Evolutionary conservation across 1,140 invertebrate species (phyloP).

Genomic region (Amyelois transitella): DNA sequence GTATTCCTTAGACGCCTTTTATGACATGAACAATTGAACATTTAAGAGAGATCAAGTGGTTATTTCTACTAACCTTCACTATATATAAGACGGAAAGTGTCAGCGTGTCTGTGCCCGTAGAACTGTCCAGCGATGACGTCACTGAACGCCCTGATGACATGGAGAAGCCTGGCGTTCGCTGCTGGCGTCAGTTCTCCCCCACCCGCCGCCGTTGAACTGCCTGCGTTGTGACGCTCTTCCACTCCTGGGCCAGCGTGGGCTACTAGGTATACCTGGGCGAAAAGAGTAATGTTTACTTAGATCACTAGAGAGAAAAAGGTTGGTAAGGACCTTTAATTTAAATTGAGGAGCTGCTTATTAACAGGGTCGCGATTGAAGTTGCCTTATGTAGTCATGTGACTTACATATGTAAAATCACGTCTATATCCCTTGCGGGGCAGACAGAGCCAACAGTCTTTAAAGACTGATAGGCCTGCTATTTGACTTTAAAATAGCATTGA

Average conservation of each 20-base stretch:
- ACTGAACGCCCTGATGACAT: constrained; percentile 83
- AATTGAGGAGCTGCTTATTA: not conserved
- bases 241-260: constrained; percentile 92
- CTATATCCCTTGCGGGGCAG: no score
- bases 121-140: constrained; percentile 92
- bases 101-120: constrained; percentile 93
- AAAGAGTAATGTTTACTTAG: not conserved
- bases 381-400: no score
- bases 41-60: constrained; percentile 19
- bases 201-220: constrained; percentile 88
- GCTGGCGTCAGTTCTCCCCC: constrained; percentile 78
- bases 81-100: constrained; percentile 91
- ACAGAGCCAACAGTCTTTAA: no score
- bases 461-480: no score
- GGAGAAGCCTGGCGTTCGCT: constrained; percentile 82
- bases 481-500: no score
- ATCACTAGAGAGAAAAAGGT: not conserved
- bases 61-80: constrained; percentile 77
- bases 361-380: no score
- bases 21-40: no score
- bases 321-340: not conserved
- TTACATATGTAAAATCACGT: no score
- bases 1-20: no score
- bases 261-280: constrained; percentile 87
- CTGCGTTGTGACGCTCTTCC: constrained; percentile 91